Evolutionary conservation across 1,140 invertebrate genomes (phyloP), one percentile per base, ranked within the genome.

Genomic region (Euura saliciscinereae): DNA sequence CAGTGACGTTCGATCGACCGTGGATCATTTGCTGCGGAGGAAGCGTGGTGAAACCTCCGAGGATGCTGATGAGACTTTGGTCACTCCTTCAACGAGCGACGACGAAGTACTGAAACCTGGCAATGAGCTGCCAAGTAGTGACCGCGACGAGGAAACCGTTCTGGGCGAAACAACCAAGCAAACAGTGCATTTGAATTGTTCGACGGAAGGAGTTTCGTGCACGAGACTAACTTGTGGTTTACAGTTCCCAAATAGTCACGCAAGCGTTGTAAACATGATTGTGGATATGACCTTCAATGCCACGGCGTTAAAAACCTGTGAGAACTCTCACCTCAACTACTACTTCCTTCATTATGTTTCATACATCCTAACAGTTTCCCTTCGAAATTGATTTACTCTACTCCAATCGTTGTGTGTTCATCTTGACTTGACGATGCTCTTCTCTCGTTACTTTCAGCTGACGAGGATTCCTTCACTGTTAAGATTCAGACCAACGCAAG

Each of bases 151-250:
- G 51, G 51, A 6, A 59, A 59, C 28, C 28, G 28, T 28, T 28
- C 28, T 28, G 28, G 28, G 28, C 1, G 28, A 28, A 28, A 28
- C 28, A 28, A 28, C 28, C 28, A 28, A 28, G 28, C 28, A 7
- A n/a, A 59, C 51, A 59, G 43, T 73, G 70, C 71, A 77, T 66
- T 70, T 83, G 4, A 80, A 82, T 70, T 83, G 82, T 71, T 79
- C 78, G 1, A 74, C 68, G 3, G 6, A 66, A 1, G 73, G 69
- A 4, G 69, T 80, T 4, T 68, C 74, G 43, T 83, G 82, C 45
- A 71, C 70, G 10, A 72, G 43, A 5, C 64, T 83, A 0, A 64
- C 68, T 0, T 83, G 82, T 8, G 64, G 78, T 67, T 68, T 83
- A 28, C 3, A 74, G 43, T 28, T 28, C 46, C 4, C 42, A 82